phyloP scores from a whole-genome alignment of 2,888 invertebrate species.

The Meteorus cinctellus region DNA sequence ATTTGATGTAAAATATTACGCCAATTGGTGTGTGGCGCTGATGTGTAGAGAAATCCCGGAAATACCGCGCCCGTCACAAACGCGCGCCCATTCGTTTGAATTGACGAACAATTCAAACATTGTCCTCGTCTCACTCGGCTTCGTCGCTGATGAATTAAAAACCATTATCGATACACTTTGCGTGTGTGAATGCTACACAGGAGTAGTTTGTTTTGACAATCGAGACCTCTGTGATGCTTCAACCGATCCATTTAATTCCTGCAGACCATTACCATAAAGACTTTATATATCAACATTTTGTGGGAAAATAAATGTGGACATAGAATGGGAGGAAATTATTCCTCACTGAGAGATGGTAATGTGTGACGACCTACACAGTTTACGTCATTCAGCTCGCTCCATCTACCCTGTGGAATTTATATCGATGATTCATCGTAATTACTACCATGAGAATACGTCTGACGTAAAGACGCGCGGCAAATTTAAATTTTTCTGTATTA shows the following conservation, averaged over 20 bases:
- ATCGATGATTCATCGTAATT: slow-evolving; percentile 50
- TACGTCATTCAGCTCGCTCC: slow-evolving; percentile 45
- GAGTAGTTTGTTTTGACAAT: slow-evolving; percentile 1
- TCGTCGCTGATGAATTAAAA: slow-evolving; percentile 20
- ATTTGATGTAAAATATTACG: slow-evolving; percentile 54
- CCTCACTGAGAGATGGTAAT: neutral
- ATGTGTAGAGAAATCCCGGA: slow-evolving; percentile 64
- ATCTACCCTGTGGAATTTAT: slow-evolving; percentile 45
- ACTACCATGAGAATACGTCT: slow-evolving; percentile 4
- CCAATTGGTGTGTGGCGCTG: slow-evolving; percentile 58
- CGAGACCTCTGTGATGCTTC: slow-evolving; percentile 2
- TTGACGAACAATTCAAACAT: slow-evolving; percentile 58
- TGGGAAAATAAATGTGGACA: neutral
- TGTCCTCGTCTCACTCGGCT: slow-evolving; percentile 48
- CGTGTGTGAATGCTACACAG: slow-evolving; percentile 26
- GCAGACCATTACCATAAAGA: neutral
- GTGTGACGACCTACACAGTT: slow-evolving; percentile 32
- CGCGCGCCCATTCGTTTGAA: slow-evolving; percentile 65
- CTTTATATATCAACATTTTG: neutral
- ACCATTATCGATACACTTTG: neutral
- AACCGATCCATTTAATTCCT: neutral
- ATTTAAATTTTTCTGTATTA: neutral
- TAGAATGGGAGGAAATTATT: neutral
- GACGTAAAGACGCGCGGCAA: neutral
- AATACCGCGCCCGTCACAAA: slow-evolving; percentile 69